Evolutionary conservation across 2,888 invertebrate species (phyloP), one percentile per base, ranked within the genome.

Genomic region (Orthosia gothica): DNA sequence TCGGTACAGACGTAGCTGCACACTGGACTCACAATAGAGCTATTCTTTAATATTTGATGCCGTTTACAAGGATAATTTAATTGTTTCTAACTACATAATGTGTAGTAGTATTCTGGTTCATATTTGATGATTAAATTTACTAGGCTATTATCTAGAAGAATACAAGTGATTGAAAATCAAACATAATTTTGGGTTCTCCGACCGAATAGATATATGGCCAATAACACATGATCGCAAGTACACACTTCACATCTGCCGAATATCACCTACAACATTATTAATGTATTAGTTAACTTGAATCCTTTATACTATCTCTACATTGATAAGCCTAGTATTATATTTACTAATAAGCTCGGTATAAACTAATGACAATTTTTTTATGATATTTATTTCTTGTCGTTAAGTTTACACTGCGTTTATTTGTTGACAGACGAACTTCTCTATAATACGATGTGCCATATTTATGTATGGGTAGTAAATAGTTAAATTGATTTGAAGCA

Each of bases 191-290:
- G 15, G 23, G 32, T 59, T 47, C 12, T 23, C 23, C 16, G 12
- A 62, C 47, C 40, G 58, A 23, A 40, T 5, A 49, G 12, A 45
- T 9, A 16, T 15, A 20, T 45, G 26, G 40, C 15, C 16, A 26
- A 20, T 32, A 55, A 59, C 52, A 65, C 57, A 75, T 52, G 58
- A 70, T 58, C 26, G 32, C 62, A 40, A 59, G 47, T 57, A 62
- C 62, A 73, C 63, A 71, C 81, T 55, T 59, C 26, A 75, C 32
- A 40, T 15, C 57, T 70, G 54, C 55, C 55, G 50, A 73, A 55
- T 55, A 66, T 64, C 68, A 62, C 40, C 72, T 69, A 59, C 62
- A 57, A 65, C 54, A 69, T 61, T 57, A 52, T 72, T 77, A 79
- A 57, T 58, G 58, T 57, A 52, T 72, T 77, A 79, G 61, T 58